These are phyloP conservation scores for Aelia acuminata DNA, from an alignment of 2,888 invertebrate genomes.

Conservation along the genomic window DNA sequence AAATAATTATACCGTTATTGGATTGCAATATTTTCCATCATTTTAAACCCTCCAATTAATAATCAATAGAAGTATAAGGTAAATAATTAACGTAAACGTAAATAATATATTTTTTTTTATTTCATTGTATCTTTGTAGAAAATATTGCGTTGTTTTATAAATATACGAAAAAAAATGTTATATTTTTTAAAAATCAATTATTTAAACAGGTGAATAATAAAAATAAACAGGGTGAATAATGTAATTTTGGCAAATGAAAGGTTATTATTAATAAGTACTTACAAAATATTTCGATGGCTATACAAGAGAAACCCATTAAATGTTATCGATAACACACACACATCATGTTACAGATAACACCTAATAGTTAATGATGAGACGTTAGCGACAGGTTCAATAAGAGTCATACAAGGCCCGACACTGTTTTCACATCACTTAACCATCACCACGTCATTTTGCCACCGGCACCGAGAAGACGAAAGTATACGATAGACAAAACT, in stretches of 20 bases:
- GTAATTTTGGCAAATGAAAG: neutral
- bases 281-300: neutral
- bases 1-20: too few species aligned
- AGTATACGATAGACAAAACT: neutral
- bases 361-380: neutral
- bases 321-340: constrained; percentile 44
- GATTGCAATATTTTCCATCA: too few species aligned
- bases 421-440: constrained; percentile 33
- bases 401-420: constrained; percentile 9
- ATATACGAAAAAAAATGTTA: too few species aligned
- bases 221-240: neutral
- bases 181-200: neutral
- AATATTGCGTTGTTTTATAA: too few species aligned
- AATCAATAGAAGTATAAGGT: too few species aligned
- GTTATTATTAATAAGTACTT: neutral
- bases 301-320: constrained; percentile 23
- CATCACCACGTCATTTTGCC: constrained; percentile 36
- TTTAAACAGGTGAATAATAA: neutral
- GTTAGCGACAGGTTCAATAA: constrained; percentile 18
- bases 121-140: too few species aligned
- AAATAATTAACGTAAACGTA: too few species aligned
- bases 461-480: constrained; percentile 29
- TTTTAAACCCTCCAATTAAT: too few species aligned
- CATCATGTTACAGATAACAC: constrained; percentile 41
- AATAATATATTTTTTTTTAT: too few species aligned